Evolutionary conservation across 92 coral and sea anemone species (phyloP), one percentile per base, ranked within the genome.

Genomic region (Pocillopora meandrina): DNA sequence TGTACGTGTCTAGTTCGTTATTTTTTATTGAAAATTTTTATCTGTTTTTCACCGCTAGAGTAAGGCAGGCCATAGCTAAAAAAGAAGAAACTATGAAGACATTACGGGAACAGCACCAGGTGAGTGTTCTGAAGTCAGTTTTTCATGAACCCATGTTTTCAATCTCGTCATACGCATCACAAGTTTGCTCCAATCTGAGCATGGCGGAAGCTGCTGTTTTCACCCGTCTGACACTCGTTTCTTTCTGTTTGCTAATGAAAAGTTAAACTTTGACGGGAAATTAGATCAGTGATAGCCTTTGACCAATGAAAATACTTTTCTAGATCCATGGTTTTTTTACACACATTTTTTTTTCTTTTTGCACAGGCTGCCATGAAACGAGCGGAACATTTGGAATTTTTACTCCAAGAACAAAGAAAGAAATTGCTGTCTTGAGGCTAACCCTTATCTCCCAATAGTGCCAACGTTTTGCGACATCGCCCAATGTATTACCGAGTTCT

Each of bases 301-400:
- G 3, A 42, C 7, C 3, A 7, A 7, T 7, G 7, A 42, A 42
- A 42, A 42, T 42, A 42, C 49, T 42, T 42, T 42, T 42, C 49
- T 42, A 42, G 5, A 42, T 7, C 49, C 49, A 42, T 42, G 26
- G 26, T 26, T 26, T 26, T 7, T 31, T 76, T 55, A 3, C 14
- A 16, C 4, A 8, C 19, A 1, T 20, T 71, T 20, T 34, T 64
- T 74, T 83, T 65, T 23, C 20, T 60, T 21, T 80, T 76, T 75
- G 35, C 83, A n/a, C 84, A 96, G 99, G 98, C 99, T 56, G 99
- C 99, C 17, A 93, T 89, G 92, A 96, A 96, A 69, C 88, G 99
- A 69, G 98, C 99, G 14, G 99, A 96, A 34, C 98, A 96, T 70
- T 87, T 96, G 78, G 99, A 96, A 72, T 90, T 96, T 87, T 91